Conservation (phyloP, 2,113 vertebrate species). For the Hiodon tergisus region DNA sequence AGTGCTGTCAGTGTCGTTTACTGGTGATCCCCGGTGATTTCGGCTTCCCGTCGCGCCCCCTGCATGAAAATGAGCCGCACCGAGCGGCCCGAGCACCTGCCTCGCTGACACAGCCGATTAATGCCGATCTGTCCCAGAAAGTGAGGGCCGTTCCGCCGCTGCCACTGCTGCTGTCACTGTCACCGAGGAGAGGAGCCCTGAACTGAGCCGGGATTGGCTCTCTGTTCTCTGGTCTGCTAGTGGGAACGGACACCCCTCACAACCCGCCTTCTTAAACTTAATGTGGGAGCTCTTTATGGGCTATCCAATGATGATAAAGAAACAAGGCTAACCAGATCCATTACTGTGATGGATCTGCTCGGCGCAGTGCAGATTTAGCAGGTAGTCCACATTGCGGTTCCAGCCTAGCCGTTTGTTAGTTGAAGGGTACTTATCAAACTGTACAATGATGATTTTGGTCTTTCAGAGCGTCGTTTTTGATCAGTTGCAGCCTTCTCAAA, state of each 20-base stretch:
- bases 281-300: not conserved
- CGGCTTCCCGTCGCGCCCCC: conserved; percentile 53
- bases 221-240: conserved; percentile 34
- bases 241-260: conserved; percentile 22
- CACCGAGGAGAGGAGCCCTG: conserved; percentile 27
- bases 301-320: not conserved
- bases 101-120: conserved; percentile 68
- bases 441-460: too few species aligned
- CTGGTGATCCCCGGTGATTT: conserved; percentile 67
- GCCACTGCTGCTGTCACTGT: conserved; percentile 34
- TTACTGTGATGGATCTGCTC: not conserved
- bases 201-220: conserved; percentile 55
- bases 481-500: too few species aligned
- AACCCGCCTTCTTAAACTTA: not conserved
- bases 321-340: not conserved
- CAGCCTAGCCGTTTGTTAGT: too few species aligned
- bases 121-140: conserved; percentile 62
- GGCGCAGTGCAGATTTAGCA: not conserved
- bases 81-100: conserved; percentile 70
- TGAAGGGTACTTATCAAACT: too few species aligned
- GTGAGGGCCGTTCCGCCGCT: conserved; percentile 42
- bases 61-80: conserved; percentile 71
- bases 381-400: not conserved
- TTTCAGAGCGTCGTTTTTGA: too few species aligned
- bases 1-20: conserved; percentile 66